Conservation (phyloP, 2,888 invertebrate genomes). For the Microplitis deprimator region DNA sequence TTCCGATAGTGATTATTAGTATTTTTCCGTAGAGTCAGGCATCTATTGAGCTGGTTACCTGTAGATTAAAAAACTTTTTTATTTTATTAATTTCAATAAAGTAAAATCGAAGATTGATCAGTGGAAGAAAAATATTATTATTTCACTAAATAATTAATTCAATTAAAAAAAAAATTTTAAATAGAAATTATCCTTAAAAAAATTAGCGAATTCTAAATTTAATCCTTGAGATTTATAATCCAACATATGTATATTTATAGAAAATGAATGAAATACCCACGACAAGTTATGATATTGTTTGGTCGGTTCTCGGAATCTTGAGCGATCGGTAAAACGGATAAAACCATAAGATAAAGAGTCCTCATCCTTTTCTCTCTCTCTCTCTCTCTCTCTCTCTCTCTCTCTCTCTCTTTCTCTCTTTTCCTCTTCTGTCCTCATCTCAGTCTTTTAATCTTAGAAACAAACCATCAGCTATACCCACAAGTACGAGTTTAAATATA, state of each 20-base stretch:
- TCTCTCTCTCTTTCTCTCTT: background rate
- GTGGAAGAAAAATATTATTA: no score
- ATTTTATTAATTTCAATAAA: no score
- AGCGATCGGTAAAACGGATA: constrained; percentile 70
- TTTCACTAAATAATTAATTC: no score
- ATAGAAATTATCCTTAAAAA: background rate
- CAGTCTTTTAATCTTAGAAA: background rate
- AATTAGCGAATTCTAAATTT: background rate
- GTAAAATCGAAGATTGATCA: no score
- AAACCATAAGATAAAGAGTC: constrained; percentile 56
- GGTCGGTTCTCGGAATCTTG: constrained; percentile 69
- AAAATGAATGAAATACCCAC: constrained; percentile 55
- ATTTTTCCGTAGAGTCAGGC: no score
- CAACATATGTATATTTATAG: constrained; percentile 65
- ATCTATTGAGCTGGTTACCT: no score
- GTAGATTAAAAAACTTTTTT: no score
- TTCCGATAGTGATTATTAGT: no score
- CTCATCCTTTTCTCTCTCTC: constrained; percentile 14
- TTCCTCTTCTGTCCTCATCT: background rate
- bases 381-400: background rate
- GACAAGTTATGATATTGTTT: constrained; percentile 71
- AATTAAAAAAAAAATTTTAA: no score
- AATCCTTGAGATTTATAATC: background rate
- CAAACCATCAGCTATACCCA: background rate
- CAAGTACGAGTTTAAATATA: background rate